phyloP scores from a whole-genome alignment of 2,888 invertebrate genomes.

The Lepidochitona cinerea region DNA sequence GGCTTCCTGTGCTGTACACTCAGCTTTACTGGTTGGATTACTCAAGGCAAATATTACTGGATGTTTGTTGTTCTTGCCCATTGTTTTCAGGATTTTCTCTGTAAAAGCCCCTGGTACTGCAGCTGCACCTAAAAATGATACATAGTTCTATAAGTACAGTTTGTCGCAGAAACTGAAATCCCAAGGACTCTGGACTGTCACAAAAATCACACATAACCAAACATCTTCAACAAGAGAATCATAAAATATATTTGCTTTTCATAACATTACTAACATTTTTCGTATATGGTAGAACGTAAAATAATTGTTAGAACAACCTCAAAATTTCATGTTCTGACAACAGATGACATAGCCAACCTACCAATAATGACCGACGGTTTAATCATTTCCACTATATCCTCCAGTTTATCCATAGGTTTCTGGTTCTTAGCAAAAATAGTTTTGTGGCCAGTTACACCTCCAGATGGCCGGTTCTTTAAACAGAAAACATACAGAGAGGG shows the following conservation, averaged over 20 bases:
- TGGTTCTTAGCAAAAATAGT: constrained; percentile 83
- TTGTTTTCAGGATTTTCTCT: constrained; percentile 84
- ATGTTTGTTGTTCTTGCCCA: constrained; percentile 86
- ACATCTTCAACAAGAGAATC: not conserved
- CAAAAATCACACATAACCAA: not conserved
- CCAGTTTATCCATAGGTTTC: constrained; percentile 79
- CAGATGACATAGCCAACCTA: constrained; percentile 70
- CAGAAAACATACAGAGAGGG: too few species aligned
- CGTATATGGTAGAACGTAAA: not conserved
- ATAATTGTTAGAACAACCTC: not conserved
- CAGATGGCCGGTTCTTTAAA: constrained; percentile 80
- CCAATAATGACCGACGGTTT: constrained; percentile 95
- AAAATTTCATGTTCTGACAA: too few species aligned
- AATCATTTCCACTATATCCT: constrained; percentile 84
- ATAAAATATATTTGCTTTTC: not conserved
- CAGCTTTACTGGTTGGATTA: constrained; percentile 98
- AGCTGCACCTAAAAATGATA: constrained; percentile 89
- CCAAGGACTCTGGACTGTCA: not conserved
- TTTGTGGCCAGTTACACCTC: constrained; percentile 78
- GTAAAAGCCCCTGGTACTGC: constrained; percentile 97
- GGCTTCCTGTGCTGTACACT: constrained; percentile 99
- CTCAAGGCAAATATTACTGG: constrained; percentile 98
- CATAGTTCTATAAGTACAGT: too few species aligned
- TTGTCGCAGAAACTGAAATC: not conserved
- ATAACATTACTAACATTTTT: not conserved